phyloP scores from a whole-genome alignment of 2,797 vertebrate species.

The Kryptopterus vitreolus region DNA sequence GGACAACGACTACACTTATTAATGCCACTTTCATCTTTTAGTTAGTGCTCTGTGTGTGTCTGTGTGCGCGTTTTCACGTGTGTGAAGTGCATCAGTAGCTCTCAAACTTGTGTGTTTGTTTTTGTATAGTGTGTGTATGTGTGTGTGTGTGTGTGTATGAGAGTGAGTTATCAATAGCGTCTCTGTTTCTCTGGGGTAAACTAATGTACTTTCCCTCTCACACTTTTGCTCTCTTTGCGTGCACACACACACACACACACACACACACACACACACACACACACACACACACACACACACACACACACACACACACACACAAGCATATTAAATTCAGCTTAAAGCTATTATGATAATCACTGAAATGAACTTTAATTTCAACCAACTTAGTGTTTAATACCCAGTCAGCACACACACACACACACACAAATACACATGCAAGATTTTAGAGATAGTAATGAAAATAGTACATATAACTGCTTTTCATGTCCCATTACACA shows the following conservation, averaged over 20 bases:
- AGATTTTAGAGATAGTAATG: conserved; percentile 12
- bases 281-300: conserved; percentile 5
- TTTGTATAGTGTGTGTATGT: conserved; percentile 28
- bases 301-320: not conserved
- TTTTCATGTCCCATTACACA: not conserved
- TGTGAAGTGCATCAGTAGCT: conserved; percentile 25
- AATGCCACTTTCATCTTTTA: conserved; percentile 33
- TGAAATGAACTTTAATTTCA: conserved; percentile 30
- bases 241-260: not conserved
- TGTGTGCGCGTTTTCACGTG: conserved; percentile 9
- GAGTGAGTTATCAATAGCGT: conserved; percentile 46
- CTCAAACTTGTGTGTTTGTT: conserved; percentile 34
- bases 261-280: not conserved
- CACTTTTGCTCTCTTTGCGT: not conserved
- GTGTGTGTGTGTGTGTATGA: conserved; percentile 14
- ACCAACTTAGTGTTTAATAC: not conserved
- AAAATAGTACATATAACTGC: conserved; percentile 6
- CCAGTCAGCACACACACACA: not conserved
- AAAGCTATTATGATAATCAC: conserved; percentile 34
- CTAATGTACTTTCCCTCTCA: conserved; percentile 31
- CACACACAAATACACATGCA: no score
- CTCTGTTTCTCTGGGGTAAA: conserved; percentile 53
- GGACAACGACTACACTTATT: conserved; percentile 34
- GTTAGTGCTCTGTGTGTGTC: conserved; percentile 1
- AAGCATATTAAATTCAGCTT: conserved; percentile 31